Evolutionary conservation across 2,797 vertebrate genomes (phyloP), one percentile per base, ranked within the genome.

Genomic region (Linurgus olivaceus): DNA sequence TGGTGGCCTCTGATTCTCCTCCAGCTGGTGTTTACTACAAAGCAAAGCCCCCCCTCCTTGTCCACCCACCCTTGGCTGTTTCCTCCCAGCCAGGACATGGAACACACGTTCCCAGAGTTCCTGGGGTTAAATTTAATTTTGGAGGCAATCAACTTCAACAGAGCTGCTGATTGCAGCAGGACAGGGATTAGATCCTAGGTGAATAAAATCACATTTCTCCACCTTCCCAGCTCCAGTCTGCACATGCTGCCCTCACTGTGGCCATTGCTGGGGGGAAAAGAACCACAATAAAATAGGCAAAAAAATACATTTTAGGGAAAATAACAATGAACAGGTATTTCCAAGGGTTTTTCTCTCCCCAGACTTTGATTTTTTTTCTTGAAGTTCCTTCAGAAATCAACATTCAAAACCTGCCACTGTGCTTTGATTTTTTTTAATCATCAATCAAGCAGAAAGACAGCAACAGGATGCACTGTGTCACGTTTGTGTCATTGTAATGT

Each of bases 141-240:
- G 90, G 91, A 93, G 72, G 72, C 82, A 93, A 95, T 95, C 87
- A 76, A 1, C 59, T 91, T 94, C 71, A 86, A 17, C 72, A 72
- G 61, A 94, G 85, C 35, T 96, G 96, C 93, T 94, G 92, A 95
- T 81, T 62, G 82, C 88, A 93, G 92, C 92, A 94, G 83, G 82
- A 88, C 54, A 51, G 93, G 84, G 70, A 94, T 93, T 95, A 91
- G 57, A 31, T 83, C 42, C 68, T 74, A 0, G 71, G 68, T 48
- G 65, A 91, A n/a, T 65, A 17, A 93, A 94, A 88, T 48, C 80
- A 44, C 68, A 65, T 40, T 52, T 68, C 47, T 67, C 24, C 38
- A 59, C 70, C 37, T 76, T 70, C 88, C 71, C 71, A 37, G 24
- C 8, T 26, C 24, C 15, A 20, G 18, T 42, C 17, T 0, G 1